phyloP scores from a whole-genome alignment of 2,888 invertebrate genomes.

The Sinopyrophorus schimmeli region DNA sequence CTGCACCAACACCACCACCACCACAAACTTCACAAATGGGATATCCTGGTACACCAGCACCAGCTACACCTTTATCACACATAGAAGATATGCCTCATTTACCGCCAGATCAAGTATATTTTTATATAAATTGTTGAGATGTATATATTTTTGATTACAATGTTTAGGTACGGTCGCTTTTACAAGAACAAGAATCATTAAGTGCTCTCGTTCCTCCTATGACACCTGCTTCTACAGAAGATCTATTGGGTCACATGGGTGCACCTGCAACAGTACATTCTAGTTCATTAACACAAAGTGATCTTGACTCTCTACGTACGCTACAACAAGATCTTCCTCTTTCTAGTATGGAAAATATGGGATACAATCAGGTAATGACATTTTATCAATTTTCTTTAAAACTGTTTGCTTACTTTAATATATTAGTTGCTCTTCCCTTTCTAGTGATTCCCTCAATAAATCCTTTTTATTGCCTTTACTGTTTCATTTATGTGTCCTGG shows the following conservation, averaged over 20 bases:
- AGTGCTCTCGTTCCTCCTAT: slow-evolving; percentile 46
- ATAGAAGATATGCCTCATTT: slow-evolving; percentile 66
- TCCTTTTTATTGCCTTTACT: no score
- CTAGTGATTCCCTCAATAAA: no score
- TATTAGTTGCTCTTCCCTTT: no score
- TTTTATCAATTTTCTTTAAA: no score
- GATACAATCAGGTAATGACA: slow-evolving; percentile 61
- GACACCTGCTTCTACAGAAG: slow-evolving; percentile 49
- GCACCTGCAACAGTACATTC: slow-evolving; percentile 43
- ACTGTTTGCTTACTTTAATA: no score
- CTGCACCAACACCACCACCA: slow-evolving; percentile 41
- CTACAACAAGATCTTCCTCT: slow-evolving; percentile 45
- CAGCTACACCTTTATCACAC: slow-evolving; percentile 52
- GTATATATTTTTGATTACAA: not conserved
- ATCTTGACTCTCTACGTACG: slow-evolving; percentile 37
- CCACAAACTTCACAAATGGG: slow-evolving; percentile 34
- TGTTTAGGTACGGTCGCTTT: slow-evolving; percentile 49
- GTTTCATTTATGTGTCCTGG: no score
- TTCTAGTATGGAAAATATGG: slow-evolving; percentile 65
- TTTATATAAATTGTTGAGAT: no score
- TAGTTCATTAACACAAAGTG: slow-evolving; percentile 35
- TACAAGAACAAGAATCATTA: slow-evolving; percentile 52
- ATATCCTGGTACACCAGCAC: slow-evolving; percentile 43
- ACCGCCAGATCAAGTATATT: slow-evolving; percentile 64
- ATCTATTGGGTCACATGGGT: slow-evolving; percentile 44